Conservation (phyloP, 1,140 invertebrate species). For the Theocolax elegans region DNA sequence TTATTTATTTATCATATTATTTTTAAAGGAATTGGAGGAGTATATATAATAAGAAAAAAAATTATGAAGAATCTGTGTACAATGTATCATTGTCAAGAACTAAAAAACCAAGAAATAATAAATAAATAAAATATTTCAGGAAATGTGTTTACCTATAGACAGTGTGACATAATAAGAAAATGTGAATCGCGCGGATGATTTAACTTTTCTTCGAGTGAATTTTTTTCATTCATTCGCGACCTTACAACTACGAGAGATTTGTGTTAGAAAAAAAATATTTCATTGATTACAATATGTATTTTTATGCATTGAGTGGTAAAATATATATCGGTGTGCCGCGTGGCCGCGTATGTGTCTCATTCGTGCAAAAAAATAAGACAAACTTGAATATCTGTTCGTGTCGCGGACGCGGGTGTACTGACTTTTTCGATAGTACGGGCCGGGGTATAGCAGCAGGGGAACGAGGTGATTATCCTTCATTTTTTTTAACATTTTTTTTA, state of each 20-base stretch:
- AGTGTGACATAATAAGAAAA: too few species aligned
- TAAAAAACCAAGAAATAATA: conserved; percentile 1
- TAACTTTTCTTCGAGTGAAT: too few species aligned
- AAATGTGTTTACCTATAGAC: background rate
- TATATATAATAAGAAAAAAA: background rate
- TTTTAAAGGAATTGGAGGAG: background rate
- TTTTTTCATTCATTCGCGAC: too few species aligned
- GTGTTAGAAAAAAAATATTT: background rate
- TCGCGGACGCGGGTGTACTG: background rate
- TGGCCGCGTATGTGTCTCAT: background rate
- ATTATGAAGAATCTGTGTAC: background rate
- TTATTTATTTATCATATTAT: background rate
- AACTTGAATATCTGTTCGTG: background rate
- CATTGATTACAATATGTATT: too few species aligned
- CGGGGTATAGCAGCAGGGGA: conserved; percentile 9
- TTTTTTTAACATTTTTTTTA: background rate
- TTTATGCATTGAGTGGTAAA: too few species aligned
- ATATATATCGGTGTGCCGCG: background rate
- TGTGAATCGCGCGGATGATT: too few species aligned
- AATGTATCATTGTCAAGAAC: background rate
- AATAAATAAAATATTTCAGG: conserved; percentile 2
- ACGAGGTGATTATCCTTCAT: background rate
- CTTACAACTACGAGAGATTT: background rate
- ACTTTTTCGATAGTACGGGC: background rate
- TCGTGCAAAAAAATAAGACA: background rate